These are phyloP conservation scores for Chaetops frenatus DNA, from an alignment of 2,113 vertebrate species.

Conservation along the genomic window DNA sequence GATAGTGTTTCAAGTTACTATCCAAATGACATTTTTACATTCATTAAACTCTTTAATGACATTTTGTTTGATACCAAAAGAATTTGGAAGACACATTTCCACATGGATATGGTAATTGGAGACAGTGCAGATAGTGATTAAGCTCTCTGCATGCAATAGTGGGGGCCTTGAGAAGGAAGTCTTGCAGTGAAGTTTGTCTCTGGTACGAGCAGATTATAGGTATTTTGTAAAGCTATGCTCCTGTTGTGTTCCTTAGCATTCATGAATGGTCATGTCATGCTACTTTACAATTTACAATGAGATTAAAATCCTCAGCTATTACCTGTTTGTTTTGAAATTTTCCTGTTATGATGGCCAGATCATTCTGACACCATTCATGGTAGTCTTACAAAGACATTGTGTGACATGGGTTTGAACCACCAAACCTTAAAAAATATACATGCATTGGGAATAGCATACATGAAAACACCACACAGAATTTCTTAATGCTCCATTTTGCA, in stretches of 20 bases:
- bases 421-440: not conserved
- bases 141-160: not conserved
- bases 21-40: not conserved
- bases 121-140: not conserved
- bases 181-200: not conserved
- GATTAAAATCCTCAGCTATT: not conserved
- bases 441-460: not conserved
- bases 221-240: not conserved
- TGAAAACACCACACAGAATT: not conserved
- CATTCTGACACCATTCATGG: not conserved
- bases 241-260: not conserved
- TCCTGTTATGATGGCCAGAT: not conserved
- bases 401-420: not conserved
- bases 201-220: not conserved
- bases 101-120: not conserved
- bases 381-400: not conserved
- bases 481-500: not conserved
- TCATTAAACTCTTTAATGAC: not conserved
- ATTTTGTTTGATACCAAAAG: not conserved
- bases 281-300: not conserved
- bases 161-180: not conserved
- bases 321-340: not conserved
- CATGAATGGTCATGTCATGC: not conserved
- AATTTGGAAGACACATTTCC: not conserved
- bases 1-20: not conserved